Base-by-base conservation (phyloP, 2,113 vertebrate species). In the Cygnus buccinator region DNA sequence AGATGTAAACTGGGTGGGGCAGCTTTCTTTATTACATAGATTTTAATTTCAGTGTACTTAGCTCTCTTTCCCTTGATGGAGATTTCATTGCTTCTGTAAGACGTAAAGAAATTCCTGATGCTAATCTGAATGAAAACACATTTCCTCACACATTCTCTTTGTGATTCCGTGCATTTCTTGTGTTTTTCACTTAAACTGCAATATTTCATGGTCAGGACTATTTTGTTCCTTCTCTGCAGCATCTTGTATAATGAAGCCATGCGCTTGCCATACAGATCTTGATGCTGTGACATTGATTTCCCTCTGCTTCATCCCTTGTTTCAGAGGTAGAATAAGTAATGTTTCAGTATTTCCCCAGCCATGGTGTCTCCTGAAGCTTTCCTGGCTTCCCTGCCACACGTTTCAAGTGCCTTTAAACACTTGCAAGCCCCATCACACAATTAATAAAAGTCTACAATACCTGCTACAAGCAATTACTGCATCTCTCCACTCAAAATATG, bases 401-500 rank as follows among this genome's bases (percentile, higher is more conserved):
- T 95, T 94, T 78, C 93, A 84, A 89, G 61, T 31, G 58, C 44
- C 23, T 89, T 91, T 93, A 89, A 39, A 5, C 11, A 84, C 71
- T 85, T 58, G 26, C 13, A 26, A 85, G 12, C n/a, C 71, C 72
- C 58, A 85, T 52, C 25, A 77, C 43, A 93, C 67, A 73, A 92
- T 96, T 93, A 92, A 92, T 89, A 81, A 80, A 90, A 90, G 55
- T 39, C 72, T 90, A 23, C 16, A 81, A 16, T 84, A 87, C 68
- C 46, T 94, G 89, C 89, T 94, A 86, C 68, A 80, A 90, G 66
- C 41, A 95, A 89, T 94, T 92, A 84, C 76, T 87, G 72, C 71
- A 86, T 84, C 50, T 80, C 71, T 92, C 61, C 58, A 57, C 74
- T 94, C 76, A 89, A 87, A 96, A 85, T 82, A 87, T 93, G 68